Conservation (phyloP, 2,113 vertebrate species). For the Cnemophilus loriae region DNA sequence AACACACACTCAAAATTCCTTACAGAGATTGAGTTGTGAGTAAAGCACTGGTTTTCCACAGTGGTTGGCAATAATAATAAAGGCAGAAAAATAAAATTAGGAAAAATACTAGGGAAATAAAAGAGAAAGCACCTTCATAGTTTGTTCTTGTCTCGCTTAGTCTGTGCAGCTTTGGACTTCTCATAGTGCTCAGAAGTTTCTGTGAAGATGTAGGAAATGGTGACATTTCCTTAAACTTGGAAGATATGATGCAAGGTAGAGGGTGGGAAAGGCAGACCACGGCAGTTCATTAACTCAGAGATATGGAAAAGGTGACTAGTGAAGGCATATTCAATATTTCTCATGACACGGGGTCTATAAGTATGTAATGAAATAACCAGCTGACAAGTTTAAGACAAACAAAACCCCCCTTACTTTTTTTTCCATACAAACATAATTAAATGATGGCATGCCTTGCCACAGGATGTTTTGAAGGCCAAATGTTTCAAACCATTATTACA, state of each 20-base stretch:
- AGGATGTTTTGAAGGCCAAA: slow-evolving; percentile 50
- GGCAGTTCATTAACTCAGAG: not conserved
- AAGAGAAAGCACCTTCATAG: not conserved
- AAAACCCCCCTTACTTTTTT: not conserved
- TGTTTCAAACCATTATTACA: not conserved
- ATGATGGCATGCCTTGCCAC: not conserved
- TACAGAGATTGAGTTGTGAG: not conserved
- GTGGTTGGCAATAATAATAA: not conserved
- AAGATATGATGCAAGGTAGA: not conserved
- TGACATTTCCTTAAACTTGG: not conserved
- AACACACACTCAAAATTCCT: not conserved
- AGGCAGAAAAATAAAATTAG: not conserved
- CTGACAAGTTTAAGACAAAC: not conserved
- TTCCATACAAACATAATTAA: not conserved
- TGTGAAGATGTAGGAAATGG: not conserved
- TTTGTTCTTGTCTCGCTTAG: not conserved
- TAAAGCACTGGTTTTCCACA: not conserved
- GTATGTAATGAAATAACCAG: not conserved
- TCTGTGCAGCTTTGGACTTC: not conserved
- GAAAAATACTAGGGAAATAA: not conserved
- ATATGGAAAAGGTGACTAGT: not conserved
- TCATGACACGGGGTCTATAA: not conserved
- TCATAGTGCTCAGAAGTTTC: not conserved
- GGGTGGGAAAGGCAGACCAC: not conserved
- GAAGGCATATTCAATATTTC: not conserved